Evolutionary conservation across 2,888 invertebrate species (phyloP), one percentile per base, ranked within the genome.

Genomic region (Phengaris arion): DNA sequence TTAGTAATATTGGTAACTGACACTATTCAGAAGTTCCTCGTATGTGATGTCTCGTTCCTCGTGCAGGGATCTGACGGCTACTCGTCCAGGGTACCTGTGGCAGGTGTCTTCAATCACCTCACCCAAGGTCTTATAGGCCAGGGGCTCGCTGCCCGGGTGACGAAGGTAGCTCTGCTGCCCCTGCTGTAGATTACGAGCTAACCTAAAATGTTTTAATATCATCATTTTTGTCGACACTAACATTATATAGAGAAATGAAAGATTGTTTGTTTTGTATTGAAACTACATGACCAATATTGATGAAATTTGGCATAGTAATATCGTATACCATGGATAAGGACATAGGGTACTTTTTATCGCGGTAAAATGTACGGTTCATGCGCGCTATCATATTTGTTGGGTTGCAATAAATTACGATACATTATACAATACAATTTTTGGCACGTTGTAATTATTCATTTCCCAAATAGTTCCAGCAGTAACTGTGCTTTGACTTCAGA

Each of bases 1-100:
- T 35, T 35, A 35, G 35, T 35, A 35, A 35, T 8, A 59, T 9
- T 4, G 57, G 8, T 48, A 68, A 74, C 75, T 77, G 80, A 92
- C 94, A 87, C 94, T 92, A 75, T 87, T 86, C 13, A 95, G 82
- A 0, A 95, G 84, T 75, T 96, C 93, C 9, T 87, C 86, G 81
- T 94, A 96, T 0, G 95, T 95, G 0, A 95, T 80, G 4, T 93
- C 88, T 13, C 93, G 79, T 7, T 94, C 91, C 83, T 96, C 95
- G 57, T 94, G 89, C 2, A 93, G 77, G 0, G 96, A 95, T 52
- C 95, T 92, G 4, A 96, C 82, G 0, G 95, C 95, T 3, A 94
- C 89, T 74, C 94, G 90, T 35, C 94, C 91, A 0, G 95, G 95
- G 87, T 94, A 95, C 76, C 88, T 93, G 70, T 94, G 83, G 0